These are phyloP conservation scores for Diaperis boleti DNA, from an alignment of 2,888 invertebrate genomes.

Conservation along the genomic window DNA sequence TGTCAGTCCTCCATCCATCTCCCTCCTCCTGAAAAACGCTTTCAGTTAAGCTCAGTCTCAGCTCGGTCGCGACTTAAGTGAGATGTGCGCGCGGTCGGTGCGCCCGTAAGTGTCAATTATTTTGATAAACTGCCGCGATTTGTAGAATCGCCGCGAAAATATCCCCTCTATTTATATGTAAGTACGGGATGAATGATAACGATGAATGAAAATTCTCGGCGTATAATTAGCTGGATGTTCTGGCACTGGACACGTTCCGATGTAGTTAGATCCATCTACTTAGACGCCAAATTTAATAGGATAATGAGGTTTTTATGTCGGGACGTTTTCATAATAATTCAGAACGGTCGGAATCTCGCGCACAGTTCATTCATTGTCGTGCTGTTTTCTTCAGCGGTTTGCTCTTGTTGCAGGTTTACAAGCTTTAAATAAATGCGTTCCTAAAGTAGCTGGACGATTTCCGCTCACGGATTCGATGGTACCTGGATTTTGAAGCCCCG, in stretches of 20 bases:
- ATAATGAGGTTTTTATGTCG: slow-evolving; percentile 31
- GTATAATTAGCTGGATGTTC: slow-evolving; percentile 10
- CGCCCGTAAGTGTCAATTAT: background rate
- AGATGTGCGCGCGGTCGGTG: slow-evolving; percentile 14
- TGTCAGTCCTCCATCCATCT: slow-evolving; percentile 46
- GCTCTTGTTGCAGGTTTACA: slow-evolving; percentile 31
- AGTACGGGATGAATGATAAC: background rate
- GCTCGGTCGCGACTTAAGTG: slow-evolving; percentile 32
- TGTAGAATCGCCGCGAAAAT: slow-evolving; percentile 2
- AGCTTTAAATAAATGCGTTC: slow-evolving; percentile 35
- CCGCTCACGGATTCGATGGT: slow-evolving; percentile 50
- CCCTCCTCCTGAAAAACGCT: slow-evolving; percentile 32
- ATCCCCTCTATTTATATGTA: slow-evolving; percentile 5
- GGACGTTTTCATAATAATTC: slow-evolving; percentile 6
- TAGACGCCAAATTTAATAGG: slow-evolving; percentile 29
- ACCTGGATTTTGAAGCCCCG: slow-evolving; percentile 20
- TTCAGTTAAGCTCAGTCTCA: slow-evolving; percentile 21
- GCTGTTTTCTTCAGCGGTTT: slow-evolving; percentile 15
- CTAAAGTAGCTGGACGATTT: slow-evolving; percentile 44
- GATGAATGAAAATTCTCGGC: slow-evolving; percentile 2
- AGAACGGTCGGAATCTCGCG: background rate
- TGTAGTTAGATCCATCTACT: background rate
- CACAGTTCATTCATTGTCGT: slow-evolving; percentile 13
- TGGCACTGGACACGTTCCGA: background rate
- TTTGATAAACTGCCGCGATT: slow-evolving; percentile 10